Evolutionary conservation across 2,888 invertebrate genomes (phyloP).

Genomic region (Hydriomena furcata): DNA sequence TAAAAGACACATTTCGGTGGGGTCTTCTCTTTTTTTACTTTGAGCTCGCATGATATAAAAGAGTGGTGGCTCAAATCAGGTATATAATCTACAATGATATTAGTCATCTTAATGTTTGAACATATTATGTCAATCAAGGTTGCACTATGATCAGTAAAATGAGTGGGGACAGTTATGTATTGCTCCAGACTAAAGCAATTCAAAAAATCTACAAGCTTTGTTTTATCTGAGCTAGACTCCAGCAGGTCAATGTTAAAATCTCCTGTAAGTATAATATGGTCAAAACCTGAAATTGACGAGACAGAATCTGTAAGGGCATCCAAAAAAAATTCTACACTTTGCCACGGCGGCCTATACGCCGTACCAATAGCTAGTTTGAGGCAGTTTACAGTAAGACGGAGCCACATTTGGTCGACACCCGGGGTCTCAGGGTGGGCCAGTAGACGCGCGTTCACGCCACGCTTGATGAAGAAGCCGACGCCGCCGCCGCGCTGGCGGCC

Average conservation of each 20-base stretch:
- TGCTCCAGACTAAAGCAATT: background rate
- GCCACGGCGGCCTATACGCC: background rate
- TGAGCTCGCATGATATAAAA: background rate
- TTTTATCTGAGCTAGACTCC: background rate
- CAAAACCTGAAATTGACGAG: background rate
- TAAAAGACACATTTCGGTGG: background rate
- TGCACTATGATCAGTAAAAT: slow-evolving; percentile 2
- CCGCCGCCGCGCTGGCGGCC: slow-evolving; percentile 11
- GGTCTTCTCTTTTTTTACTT: background rate
- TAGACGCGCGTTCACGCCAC: background rate
- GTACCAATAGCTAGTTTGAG: background rate
- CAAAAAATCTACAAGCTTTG: background rate
- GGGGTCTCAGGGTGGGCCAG: background rate
- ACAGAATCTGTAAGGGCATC: background rate
- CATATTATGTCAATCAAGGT: slow-evolving; percentile 3
- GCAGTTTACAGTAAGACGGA: background rate
- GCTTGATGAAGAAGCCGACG: slow-evolving; percentile 7
- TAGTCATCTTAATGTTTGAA: background rate
- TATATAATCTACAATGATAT: background rate
- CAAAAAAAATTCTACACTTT: background rate
- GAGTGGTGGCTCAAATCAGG: background rate
- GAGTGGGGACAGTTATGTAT: slow-evolving; percentile 2
- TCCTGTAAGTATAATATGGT: background rate
- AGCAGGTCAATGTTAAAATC: background rate
- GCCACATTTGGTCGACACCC: background rate